A percentile compares a stretch with the other conserved stretches of the same genome.
phyloP scores from a whole-genome alignment of 2,797 vertebrate species.

The Mormyrus proboscirostris region DNA sequence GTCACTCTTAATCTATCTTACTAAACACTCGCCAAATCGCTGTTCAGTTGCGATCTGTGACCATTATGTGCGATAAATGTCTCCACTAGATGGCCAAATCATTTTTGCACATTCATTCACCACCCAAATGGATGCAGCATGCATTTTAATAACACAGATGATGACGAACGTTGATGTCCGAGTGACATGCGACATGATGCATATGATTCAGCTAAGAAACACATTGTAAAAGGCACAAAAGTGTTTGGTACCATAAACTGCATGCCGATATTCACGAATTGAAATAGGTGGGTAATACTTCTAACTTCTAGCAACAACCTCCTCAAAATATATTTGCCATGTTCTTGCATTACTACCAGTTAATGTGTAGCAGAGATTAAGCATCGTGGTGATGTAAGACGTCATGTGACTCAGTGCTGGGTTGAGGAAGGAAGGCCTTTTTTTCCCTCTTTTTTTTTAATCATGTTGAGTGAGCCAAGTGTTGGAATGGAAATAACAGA shows the following conservation, averaged over 20 bases:
- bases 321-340: background rate
- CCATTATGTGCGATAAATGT: background rate
- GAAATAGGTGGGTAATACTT: background rate
- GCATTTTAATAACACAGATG: background rate
- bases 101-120: background rate
- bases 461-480: slow-evolving; percentile 33
- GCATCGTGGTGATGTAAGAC: background rate
- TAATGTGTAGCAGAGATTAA: background rate
- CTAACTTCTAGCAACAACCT: background rate
- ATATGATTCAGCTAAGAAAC: background rate
- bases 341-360: background rate
- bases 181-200: background rate
- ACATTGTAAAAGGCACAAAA: background rate
- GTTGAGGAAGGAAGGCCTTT: background rate
- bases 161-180: background rate
- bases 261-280: no score
- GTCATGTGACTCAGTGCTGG: background rate
- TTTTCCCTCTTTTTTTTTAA: background rate
- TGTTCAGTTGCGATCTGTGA: background rate
- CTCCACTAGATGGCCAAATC: background rate
- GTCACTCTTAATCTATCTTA: background rate
- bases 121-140: background rate
- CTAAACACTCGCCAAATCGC: background rate
- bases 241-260: background rate
- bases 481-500: slow-evolving; percentile 43